Evolutionary conservation across 2,113 vertebrate genomes (phyloP).

Genomic region (Reinhardtius hippoglossoides): DNA sequence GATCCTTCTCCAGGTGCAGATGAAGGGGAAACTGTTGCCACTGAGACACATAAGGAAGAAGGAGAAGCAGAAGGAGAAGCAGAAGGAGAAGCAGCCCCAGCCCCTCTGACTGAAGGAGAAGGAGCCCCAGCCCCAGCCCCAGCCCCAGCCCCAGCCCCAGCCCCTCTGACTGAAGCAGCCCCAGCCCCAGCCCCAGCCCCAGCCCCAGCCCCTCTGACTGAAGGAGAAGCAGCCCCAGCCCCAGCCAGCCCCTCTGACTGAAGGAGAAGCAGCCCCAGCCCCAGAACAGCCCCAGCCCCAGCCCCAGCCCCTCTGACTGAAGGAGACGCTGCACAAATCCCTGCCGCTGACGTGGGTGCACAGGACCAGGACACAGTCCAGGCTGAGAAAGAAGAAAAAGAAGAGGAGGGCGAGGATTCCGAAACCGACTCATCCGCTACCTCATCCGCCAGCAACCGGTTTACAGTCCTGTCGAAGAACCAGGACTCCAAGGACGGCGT

Average conservation of each 20-base stretch:
- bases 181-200: too few species aligned
- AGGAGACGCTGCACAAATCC: background rate
- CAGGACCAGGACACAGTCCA: background rate
- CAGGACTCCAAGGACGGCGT: constrained; percentile 34
- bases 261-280: background rate
- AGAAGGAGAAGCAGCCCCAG: background rate
- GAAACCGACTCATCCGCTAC: constrained; percentile 18
- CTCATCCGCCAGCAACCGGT: constrained; percentile 62
- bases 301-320: constrained; percentile 15
- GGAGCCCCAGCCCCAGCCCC: too few species aligned
- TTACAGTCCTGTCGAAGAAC: constrained; percentile 64
- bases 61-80: background rate
- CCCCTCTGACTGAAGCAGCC: too few species aligned
- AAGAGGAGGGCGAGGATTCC: constrained; percentile 54
- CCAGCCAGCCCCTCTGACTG: too few species aligned
- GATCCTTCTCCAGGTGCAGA: constrained; percentile 5
- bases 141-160: too few species aligned
- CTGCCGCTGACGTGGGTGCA: constrained; percentile 29
- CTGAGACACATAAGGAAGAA: background rate
- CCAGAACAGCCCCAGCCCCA: too few species aligned
- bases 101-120: constrained; percentile 10
- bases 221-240: background rate
- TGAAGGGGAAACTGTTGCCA: constrained; percentile 17
- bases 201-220: background rate
- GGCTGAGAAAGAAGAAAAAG: constrained; percentile 29